Conservation (phyloP, 2,113 vertebrate species). For the Melanerpes formicivorus region DNA sequence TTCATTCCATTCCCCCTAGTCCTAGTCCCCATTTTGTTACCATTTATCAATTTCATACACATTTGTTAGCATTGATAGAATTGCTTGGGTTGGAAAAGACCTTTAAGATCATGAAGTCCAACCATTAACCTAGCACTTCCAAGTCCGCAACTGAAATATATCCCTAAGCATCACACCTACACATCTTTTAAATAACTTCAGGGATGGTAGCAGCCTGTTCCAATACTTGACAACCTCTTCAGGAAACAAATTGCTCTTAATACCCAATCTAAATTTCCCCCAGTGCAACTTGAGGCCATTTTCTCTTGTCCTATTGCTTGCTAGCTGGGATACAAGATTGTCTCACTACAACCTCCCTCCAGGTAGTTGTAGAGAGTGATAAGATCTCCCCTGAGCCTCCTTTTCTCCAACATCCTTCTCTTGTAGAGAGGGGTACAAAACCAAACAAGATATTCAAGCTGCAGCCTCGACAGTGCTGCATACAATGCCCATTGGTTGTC, state of each 20-base stretch:
- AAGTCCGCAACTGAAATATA: neutral
- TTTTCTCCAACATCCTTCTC: neutral
- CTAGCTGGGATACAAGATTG: neutral
- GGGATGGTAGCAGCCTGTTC: neutral
- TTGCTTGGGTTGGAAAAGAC: neutral
- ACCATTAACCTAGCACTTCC: neutral
- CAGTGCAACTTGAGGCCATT: neutral
- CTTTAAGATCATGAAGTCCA: neutral
- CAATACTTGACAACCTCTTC: neutral
- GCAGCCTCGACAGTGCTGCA: neutral
- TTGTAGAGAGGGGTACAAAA: neutral
- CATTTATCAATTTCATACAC: neutral
- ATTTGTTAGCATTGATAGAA: neutral
- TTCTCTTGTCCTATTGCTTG: neutral
- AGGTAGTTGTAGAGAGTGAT: neutral
- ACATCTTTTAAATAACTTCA: neutral
- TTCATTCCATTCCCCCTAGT: no score
- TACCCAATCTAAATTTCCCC: no score
- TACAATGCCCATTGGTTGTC: neutral
- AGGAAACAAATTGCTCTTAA: neutral
- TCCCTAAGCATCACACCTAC: no score
- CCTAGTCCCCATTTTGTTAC: neutral
- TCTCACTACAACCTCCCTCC: neutral
- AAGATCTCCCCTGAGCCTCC: no score
- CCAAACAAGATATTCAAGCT: neutral